Evolutionary conservation across 2,888 invertebrate species (phyloP).

Genomic region (Parnassius smintheus): DNA sequence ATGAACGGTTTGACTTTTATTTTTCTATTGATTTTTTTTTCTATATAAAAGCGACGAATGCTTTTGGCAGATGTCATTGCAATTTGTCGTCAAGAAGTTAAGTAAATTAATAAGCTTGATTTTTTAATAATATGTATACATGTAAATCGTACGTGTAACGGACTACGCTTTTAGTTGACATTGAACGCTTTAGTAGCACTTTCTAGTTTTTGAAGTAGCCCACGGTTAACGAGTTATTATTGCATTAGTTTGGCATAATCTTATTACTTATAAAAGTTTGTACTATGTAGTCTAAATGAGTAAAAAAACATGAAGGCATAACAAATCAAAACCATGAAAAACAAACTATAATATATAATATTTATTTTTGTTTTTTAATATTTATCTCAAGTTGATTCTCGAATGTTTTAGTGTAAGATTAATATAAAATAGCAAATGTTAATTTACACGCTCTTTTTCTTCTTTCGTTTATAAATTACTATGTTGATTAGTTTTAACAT

Average conservation of each 20-base stretch:
- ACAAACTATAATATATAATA: too few species aligned
- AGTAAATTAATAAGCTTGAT: not conserved
- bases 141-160: not conserved
- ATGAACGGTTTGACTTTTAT: not conserved
- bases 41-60: conserved; percentile 5
- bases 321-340: too few species aligned
- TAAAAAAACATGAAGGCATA: too few species aligned
- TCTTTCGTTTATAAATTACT: too few species aligned
- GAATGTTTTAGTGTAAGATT: too few species aligned
- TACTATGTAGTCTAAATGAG: too few species aligned
- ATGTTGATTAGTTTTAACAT: too few species aligned
- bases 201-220: conserved; percentile 18
- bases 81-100: conserved; percentile 13
- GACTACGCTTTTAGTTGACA: not conserved
- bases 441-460: too few species aligned
- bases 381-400: too few species aligned
- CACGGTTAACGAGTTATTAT: conserved; percentile 15
- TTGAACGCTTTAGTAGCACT: conserved; percentile 1
- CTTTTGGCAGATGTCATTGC: conserved; percentile 22
- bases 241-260: not conserved
- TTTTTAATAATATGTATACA: not conserved
- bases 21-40: conserved; percentile 16
- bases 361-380: too few species aligned
- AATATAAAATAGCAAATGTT: too few species aligned
- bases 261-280: not conserved